Evolutionary conservation across 2,888 invertebrate species (phyloP).

Genomic region (Drosophila prostipennis): DNA sequence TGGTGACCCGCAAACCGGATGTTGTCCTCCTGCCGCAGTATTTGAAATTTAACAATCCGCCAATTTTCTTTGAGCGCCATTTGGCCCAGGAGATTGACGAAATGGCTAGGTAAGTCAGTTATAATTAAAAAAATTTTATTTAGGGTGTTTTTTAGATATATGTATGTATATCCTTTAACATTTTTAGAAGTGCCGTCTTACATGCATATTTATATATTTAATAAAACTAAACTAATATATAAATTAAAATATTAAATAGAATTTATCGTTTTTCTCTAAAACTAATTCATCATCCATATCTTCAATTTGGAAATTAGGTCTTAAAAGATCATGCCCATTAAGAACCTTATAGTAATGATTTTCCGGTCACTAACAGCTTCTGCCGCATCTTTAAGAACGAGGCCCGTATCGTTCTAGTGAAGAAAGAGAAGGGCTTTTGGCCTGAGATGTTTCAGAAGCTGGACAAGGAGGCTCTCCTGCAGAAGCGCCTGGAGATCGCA

Average conservation of each 20-base stretch:
- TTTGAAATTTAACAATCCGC: constrained; percentile 83
- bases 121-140: too few relatives aligned
- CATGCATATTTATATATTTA: too few relatives aligned
- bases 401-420: constrained; percentile 81
- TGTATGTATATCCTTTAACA: too few relatives aligned
- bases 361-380: constrained; percentile 50
- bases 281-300: too few relatives aligned
- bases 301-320: too few relatives aligned
- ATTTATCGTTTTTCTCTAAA: too few relatives aligned
- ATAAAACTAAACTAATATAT: too few relatives aligned
- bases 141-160: too few relatives aligned
- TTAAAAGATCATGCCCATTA: too few relatives aligned
- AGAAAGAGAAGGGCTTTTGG: constrained; percentile 81
- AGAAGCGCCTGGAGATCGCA: constrained; percentile 81
- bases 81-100: constrained; percentile 82
- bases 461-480: constrained; percentile 75
- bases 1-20: constrained; percentile 81
- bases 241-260: too few relatives aligned
- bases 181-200: too few relatives aligned
- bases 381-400: constrained; percentile 83
- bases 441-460: constrained; percentile 81
- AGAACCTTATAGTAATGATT: too few relatives aligned
- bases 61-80: constrained; percentile 83
- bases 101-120: constrained; percentile 60
- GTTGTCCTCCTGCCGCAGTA: constrained; percentile 82